Conservation (phyloP, 2,888 invertebrate genomes). For the Anoplius nigerrimus region DNA sequence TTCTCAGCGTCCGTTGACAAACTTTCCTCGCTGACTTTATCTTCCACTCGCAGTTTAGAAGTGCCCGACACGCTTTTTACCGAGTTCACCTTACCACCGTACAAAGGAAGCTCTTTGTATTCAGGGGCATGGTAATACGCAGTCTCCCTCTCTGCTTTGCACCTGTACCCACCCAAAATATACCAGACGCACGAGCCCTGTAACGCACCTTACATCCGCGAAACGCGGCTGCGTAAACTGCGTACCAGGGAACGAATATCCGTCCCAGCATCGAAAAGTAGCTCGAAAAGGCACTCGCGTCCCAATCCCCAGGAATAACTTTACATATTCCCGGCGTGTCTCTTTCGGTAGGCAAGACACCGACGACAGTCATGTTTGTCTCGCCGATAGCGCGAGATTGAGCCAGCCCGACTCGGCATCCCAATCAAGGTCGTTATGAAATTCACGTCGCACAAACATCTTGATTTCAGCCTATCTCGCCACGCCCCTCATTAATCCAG, state of each 20-base stretch:
- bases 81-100: constrained; percentile 42
- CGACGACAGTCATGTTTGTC: constrained; percentile 17
- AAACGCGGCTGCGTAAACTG: background rate
- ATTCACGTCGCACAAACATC: too few relatives aligned
- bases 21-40: constrained; percentile 2
- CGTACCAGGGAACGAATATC: constrained; percentile 1
- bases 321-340: constrained; percentile 39
- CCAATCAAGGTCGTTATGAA: too few relatives aligned
- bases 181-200: too few relatives aligned
- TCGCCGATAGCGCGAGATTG: too few relatives aligned
- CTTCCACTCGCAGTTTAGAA: constrained; percentile 40
- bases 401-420: too few relatives aligned
- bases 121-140: constrained; percentile 60
- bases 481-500: too few relatives aligned
- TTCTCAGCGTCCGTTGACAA: too few relatives aligned
- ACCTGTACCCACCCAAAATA: constrained; percentile 17
- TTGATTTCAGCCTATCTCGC: too few relatives aligned
- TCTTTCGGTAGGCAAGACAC: background rate
- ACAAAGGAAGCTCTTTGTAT: constrained; percentile 56
- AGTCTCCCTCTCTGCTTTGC: constrained; percentile 35
- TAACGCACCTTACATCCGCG: too few relatives aligned
- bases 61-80: constrained; percentile 54
- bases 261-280: constrained; percentile 11
- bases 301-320: constrained; percentile 40
- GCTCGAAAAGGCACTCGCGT: background rate